A percentile compares a stretch with the other conserved stretches of the same genome.
phyloP scores from a whole-genome alignment of 2,888 invertebrate genomes.

The Ormyrus nitidulus region DNA sequence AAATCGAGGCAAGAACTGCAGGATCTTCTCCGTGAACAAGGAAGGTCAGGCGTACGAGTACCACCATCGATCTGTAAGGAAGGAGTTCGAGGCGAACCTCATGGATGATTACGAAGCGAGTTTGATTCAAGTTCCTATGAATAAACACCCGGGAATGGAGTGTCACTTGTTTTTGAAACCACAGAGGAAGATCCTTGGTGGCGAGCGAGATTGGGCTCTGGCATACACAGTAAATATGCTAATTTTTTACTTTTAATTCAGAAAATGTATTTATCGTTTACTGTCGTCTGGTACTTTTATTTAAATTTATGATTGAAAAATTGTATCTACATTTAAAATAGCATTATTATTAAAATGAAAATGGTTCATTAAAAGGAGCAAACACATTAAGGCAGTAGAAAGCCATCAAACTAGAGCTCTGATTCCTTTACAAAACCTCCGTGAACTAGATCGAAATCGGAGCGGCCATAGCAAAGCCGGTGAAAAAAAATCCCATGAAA shows the following conservation, averaged over 20 bases:
- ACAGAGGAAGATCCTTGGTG: neutral
- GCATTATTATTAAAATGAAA: no score
- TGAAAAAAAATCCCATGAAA: neutral
- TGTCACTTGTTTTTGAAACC: neutral
- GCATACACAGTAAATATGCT: neutral
- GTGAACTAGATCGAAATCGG: no score
- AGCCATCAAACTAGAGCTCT: no score
- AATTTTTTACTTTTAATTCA: neutral
- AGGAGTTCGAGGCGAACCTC: constrained; percentile 45
- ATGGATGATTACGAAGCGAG: constrained; percentile 56
- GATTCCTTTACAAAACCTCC: no score
- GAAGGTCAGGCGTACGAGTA: constrained; percentile 68
- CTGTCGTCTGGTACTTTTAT: no score
- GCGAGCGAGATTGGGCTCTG: neutral
- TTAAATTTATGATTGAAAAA: no score
- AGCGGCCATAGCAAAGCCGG: no score
- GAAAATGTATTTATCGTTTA: no score
- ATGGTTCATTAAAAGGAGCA: no score
- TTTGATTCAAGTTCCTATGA: constrained; percentile 47
- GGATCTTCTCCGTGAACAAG: constrained; percentile 68
- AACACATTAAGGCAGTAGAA: no score
- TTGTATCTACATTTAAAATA: no score
- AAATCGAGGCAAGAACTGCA: constrained; percentile 6
- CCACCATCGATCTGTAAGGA: constrained; percentile 61
- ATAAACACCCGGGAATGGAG: neutral